Evolutionary conservation across 2,113 vertebrate genomes (phyloP).

Genomic region (Scytalopus superciliaris): DNA sequence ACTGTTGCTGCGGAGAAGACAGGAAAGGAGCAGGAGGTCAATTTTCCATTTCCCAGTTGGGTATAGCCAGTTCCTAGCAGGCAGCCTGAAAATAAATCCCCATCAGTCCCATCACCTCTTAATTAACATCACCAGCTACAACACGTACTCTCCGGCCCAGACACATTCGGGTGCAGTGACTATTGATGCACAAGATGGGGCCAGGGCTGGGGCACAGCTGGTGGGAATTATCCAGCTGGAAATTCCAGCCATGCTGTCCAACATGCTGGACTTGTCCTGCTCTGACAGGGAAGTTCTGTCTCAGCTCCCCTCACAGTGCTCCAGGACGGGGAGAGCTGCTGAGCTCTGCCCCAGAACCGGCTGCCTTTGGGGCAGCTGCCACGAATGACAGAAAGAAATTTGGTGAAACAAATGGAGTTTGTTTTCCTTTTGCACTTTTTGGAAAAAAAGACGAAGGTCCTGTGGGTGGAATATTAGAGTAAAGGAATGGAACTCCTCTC

Average conservation of each 20-base stretch:
- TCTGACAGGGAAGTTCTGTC: background rate
- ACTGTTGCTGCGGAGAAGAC: background rate
- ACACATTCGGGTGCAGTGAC: background rate
- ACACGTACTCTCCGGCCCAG: background rate
- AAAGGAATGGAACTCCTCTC: background rate
- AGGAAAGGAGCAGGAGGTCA: conserved; percentile 38
- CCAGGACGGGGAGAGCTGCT: background rate
- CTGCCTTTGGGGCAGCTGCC: background rate
- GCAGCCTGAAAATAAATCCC: conserved; percentile 41
- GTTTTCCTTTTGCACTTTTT: background rate
- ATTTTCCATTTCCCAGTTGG: conserved; percentile 37
- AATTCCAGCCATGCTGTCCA: background rate
- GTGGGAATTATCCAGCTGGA: background rate
- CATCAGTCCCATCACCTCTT: background rate
- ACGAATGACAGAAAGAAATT: background rate
- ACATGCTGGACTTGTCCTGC: background rate
- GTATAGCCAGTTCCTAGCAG: conserved; percentile 18
- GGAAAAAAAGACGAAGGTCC: background rate
- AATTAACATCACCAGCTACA: conserved; percentile 43
- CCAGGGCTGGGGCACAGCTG: background rate
- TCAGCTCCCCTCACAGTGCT: background rate
- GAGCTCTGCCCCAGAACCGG: background rate
- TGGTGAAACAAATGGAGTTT: background rate
- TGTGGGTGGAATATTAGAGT: background rate
- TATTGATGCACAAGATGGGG: background rate